These are phyloP conservation scores for Dryococelus australis DNA, from an alignment of 2,888 invertebrate species.

Conservation along the genomic window DNA sequence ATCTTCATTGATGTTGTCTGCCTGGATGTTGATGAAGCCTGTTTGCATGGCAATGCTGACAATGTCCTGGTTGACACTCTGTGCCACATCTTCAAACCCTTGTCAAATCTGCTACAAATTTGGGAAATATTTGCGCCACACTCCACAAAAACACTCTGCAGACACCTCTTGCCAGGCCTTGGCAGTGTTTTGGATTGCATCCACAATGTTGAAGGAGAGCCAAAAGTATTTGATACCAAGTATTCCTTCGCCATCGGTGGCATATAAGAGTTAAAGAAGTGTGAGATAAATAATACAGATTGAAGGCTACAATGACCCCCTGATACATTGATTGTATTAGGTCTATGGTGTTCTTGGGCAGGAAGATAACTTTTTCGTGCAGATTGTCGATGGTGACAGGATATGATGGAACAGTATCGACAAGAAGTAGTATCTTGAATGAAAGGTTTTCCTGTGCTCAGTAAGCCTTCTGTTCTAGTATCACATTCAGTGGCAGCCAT, in stretches of 20 bases:
- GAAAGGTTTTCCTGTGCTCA: background rate
- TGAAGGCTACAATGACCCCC: background rate
- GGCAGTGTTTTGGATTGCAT: background rate
- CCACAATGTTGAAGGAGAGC: background rate
- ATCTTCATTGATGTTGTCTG: background rate
- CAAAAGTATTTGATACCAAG: background rate
- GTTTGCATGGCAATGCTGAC: background rate
- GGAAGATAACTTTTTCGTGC: background rate
- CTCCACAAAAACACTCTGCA: background rate
- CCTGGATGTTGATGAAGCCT: background rate
- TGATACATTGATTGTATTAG: background rate
- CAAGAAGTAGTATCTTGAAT: background rate
- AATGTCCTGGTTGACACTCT: background rate
- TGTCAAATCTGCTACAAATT: background rate
- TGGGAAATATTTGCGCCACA: background rate
- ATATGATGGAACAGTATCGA: background rate
- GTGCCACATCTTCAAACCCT: background rate
- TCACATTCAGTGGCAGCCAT: background rate
- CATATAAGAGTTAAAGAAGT: background rate
- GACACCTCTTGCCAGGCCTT: constrained; percentile 3
- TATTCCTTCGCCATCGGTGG: background rate
- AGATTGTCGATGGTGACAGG: background rate
- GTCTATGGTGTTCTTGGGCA: background rate
- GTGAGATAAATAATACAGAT: background rate
- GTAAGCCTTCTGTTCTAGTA: background rate